These are phyloP conservation scores for Microctonus aethiopoides DNA, from an alignment of 2,888 invertebrate species.

Conservation along the genomic window DNA sequence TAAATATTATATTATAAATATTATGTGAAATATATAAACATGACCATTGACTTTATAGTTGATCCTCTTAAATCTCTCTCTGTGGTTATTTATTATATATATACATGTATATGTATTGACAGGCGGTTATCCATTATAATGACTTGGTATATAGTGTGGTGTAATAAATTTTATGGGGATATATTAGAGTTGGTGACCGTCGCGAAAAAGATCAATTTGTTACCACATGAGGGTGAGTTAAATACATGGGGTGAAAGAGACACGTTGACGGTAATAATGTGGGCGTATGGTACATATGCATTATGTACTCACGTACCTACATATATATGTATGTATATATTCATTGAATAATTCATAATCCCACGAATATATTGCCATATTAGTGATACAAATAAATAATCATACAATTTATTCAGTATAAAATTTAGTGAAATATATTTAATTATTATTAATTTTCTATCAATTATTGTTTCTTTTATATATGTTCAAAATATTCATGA, in stretches of 20 bases:
- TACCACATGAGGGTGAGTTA: neutral
- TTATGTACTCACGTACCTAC: neutral
- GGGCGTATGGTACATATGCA: neutral
- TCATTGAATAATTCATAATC: too few species aligned
- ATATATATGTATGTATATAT: too few species aligned
- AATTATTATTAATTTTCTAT: too few species aligned
- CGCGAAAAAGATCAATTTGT: conserved; percentile 9
- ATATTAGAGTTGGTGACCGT: neutral
- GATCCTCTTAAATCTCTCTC: neutral
- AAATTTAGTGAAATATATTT: too few species aligned
- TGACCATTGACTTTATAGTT: neutral
- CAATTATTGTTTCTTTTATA: neutral
- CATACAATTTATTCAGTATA: neutral
- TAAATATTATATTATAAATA: too few species aligned
- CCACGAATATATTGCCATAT: too few species aligned
- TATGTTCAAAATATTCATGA: too few species aligned
- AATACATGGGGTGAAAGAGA: neutral
- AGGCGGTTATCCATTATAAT: neutral
- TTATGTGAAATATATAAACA: neutral
- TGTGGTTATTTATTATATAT: neutral
- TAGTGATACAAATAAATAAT: too few species aligned
- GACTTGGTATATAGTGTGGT: neutral
- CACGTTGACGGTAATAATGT: neutral
- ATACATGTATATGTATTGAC: neutral
- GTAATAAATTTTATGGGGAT: neutral